A percentile compares a stretch with the other conserved stretches of the same genome.
Evolutionary conservation across 2,797 vertebrate genomes (phyloP).

Genomic region (Diplodus puntazzo): DNA sequence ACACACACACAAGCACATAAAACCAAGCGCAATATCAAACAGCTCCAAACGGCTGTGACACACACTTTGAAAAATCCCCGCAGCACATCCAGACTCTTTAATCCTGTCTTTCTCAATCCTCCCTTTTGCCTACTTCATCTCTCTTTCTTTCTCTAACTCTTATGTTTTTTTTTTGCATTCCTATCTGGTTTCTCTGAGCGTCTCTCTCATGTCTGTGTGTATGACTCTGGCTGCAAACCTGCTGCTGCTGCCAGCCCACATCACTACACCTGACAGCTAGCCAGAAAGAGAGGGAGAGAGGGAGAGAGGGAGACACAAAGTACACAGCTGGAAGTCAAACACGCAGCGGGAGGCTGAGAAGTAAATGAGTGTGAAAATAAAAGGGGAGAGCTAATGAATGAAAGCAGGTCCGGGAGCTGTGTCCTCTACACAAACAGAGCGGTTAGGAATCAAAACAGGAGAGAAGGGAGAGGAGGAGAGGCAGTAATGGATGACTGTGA

Average conservation of each 20-base stretch:
- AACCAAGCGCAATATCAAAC: slow-evolving; percentile 48
- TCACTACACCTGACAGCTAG: slow-evolving; percentile 52
- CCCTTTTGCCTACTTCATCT: slow-evolving; percentile 58
- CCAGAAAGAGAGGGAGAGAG: slow-evolving; percentile 10
- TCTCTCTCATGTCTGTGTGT: slow-evolving; percentile 44
- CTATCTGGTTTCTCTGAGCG: slow-evolving; percentile 43
- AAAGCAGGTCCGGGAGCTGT: slow-evolving; percentile 37
- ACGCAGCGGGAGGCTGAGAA: slow-evolving; percentile 42
- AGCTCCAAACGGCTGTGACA: slow-evolving; percentile 61
- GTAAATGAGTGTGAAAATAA: slow-evolving; percentile 42
- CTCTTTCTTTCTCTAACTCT: slow-evolving; percentile 26
- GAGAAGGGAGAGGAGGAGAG: background rate
- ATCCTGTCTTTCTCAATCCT: slow-evolving; percentile 66
- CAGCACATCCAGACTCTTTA: slow-evolving; percentile 66
- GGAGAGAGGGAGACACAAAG: slow-evolving; percentile 5
- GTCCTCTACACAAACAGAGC: slow-evolving; percentile 31
- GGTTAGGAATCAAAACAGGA: slow-evolving; percentile 27
- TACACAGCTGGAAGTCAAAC: slow-evolving; percentile 59
- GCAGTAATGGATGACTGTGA: slow-evolving; percentile 21
- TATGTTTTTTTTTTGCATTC: slow-evolving; percentile 21
- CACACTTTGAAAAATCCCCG: slow-evolving; percentile 59
- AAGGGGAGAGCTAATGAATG: slow-evolving; percentile 33
- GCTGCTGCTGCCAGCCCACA: slow-evolving; percentile 38
- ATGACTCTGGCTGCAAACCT: slow-evolving; percentile 47
- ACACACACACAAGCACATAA: slow-evolving; percentile 17